phyloP scores from a whole-genome alignment of 1,140 invertebrate genomes.

The Ceratina australensis region DNA sequence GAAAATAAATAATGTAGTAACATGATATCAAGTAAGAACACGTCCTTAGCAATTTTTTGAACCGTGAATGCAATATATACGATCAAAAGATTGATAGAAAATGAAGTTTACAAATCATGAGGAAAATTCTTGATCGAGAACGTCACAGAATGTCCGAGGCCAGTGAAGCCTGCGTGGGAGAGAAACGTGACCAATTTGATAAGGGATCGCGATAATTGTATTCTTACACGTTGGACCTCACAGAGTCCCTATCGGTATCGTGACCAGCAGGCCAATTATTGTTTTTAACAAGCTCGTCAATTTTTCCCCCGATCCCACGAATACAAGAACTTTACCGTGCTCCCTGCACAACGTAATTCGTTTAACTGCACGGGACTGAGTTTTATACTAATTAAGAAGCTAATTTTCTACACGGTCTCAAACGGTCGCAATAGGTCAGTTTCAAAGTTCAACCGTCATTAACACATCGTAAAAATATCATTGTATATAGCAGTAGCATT shows the following conservation, averaged over 20 bases:
- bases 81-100: too few species aligned
- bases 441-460: too few species aligned
- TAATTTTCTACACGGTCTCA: neutral
- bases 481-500: too few species aligned
- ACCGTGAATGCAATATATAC: too few species aligned
- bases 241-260: conserved; percentile 34
- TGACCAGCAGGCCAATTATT: conserved; percentile 39
- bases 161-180: conserved; percentile 27
- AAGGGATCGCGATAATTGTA: conserved; percentile 47
- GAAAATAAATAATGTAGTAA: too few species aligned
- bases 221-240: conserved; percentile 44
- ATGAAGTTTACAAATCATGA: too few species aligned
- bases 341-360: neutral
- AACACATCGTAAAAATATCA: too few species aligned
- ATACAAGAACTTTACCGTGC: neutral
- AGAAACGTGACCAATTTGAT: conserved; percentile 44
- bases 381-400: neutral
- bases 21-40: too few species aligned
- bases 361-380: conserved; percentile 2
- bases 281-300: conserved; percentile 21
- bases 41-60: too few species aligned
- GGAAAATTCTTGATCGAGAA: conserved; percentile 14
- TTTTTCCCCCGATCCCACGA: neutral
- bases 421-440: too few species aligned
- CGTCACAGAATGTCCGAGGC: conserved; percentile 10